Percentiles rank a stretch among this genome's conserved stretches.
These are phyloP conservation scores for Mastacembelus armatus DNA, from an alignment of 2,797 vertebrate genomes.

Conservation along the genomic window DNA sequence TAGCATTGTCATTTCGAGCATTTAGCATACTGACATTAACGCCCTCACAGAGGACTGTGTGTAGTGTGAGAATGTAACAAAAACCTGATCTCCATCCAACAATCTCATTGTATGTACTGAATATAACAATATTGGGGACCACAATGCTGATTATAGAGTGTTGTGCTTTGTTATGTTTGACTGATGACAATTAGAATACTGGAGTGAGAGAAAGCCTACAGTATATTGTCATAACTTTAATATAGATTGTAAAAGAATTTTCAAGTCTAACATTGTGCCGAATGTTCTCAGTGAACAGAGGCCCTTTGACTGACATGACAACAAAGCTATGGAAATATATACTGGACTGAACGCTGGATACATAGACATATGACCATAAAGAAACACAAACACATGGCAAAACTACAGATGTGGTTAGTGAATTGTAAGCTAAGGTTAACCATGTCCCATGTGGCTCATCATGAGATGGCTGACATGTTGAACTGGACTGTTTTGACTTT, in stretches of 20 bases:
- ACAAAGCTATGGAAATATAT: background rate
- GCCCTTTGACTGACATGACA: background rate
- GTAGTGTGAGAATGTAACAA: background rate
- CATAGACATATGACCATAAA: background rate
- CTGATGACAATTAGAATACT: background rate
- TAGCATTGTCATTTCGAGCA: background rate
- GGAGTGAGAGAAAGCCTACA: background rate
- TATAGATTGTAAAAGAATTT: background rate
- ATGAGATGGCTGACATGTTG: constrained; percentile 1
- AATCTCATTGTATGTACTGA: background rate
- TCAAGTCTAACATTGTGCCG: background rate
- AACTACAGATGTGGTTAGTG: background rate
- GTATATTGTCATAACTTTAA: background rate
- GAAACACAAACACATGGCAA: background rate
- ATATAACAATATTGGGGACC: no score
- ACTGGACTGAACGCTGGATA: background rate
- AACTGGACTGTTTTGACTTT: background rate
- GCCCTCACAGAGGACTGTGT: background rate
- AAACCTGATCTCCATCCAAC: background rate
- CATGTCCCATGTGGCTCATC: constrained; percentile 3
- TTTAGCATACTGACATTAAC: no score
- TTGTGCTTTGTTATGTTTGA: background rate
- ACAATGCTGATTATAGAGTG: background rate
- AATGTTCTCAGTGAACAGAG: background rate
- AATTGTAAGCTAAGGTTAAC: background rate